Evolutionary conservation across 2,888 invertebrate species (phyloP).

Genomic region (Phaedon cochleariae): DNA sequence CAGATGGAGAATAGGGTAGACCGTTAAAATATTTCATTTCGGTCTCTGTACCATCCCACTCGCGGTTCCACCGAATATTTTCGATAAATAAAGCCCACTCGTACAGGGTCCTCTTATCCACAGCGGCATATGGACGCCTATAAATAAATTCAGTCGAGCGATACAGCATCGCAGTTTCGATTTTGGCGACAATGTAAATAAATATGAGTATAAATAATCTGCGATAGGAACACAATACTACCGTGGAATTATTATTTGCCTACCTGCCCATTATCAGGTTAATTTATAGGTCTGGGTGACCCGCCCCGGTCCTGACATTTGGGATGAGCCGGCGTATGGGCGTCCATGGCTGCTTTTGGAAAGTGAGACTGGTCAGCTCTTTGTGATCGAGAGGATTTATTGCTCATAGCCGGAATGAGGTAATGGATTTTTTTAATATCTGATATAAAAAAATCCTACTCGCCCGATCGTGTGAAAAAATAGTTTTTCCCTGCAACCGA

Average conservation of each 20-base stretch:
- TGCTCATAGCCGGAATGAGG: background rate
- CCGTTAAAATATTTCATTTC: background rate
- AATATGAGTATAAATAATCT: slow-evolving; percentile 56
- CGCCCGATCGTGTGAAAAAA: too few species aligned
- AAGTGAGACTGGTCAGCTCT: background rate
- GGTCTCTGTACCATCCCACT: slow-evolving; percentile 22
- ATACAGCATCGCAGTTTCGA: slow-evolving; percentile 37
- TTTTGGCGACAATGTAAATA: slow-evolving; percentile 57
- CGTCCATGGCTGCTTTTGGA: background rate
- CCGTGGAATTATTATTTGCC: slow-evolving; percentile 56
- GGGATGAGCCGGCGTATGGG: background rate
- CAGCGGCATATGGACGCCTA: slow-evolving; percentile 38
- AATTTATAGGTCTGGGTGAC: slow-evolving; percentile 48
- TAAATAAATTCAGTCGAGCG: slow-evolving; percentile 41
- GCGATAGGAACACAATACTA: slow-evolving; percentile 51
- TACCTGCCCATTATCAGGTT: slow-evolving; percentile 54
- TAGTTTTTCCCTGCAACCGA: too few species aligned
- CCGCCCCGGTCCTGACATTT: slow-evolving; percentile 30
- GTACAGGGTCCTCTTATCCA: slow-evolving; percentile 36
- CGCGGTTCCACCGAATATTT: slow-evolving; percentile 48
- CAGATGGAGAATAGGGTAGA: background rate
- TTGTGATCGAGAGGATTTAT: background rate
- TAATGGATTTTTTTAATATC: background rate
- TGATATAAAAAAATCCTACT: background rate
- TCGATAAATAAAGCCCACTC: slow-evolving; percentile 51